Conservation (phyloP, 2,888 invertebrate genomes). For the Pseudanteris insignis region DNA sequence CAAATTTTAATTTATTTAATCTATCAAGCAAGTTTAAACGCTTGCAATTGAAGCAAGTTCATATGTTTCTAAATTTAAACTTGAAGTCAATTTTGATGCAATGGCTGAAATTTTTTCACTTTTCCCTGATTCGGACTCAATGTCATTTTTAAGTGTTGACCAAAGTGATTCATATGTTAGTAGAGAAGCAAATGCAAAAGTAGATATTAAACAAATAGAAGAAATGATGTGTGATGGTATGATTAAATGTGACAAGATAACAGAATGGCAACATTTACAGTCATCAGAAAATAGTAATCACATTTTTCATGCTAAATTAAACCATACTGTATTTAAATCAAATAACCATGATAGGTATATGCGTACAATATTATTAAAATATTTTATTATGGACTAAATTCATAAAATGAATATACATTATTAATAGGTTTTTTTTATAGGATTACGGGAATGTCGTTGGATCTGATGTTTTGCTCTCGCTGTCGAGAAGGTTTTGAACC, state of each 20-base stretch:
- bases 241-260: constrained; percentile 45
- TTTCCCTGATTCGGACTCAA: constrained; percentile 27
- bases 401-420: too few relatives aligned
- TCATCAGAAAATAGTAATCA: constrained; percentile 37
- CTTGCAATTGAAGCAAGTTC: background rate
- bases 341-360: constrained; percentile 42
- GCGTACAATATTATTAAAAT: constrained; percentile 12
- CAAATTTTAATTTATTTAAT: constrained; percentile 25
- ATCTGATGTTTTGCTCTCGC: constrained; percentile 93
- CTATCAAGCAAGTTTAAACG: constrained; percentile 1
- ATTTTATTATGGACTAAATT: too few relatives aligned
- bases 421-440: too few relatives aligned
- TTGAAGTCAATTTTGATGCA: background rate
- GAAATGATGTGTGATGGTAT: constrained; percentile 1
- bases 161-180: constrained; percentile 60
- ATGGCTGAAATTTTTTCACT: constrained; percentile 25
- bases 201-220: constrained; percentile 12
- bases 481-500: constrained; percentile 96
- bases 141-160: constrained; percentile 51
- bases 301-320: constrained; percentile 39
- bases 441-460: constrained; percentile 79
- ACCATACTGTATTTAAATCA: constrained; percentile 26
- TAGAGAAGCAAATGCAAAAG: constrained; percentile 48
- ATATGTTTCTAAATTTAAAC: background rate
- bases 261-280: constrained; percentile 45